Evolutionary conservation across 2,888 invertebrate species (phyloP).

Genomic region (Sminthurides aquaticus): DNA sequence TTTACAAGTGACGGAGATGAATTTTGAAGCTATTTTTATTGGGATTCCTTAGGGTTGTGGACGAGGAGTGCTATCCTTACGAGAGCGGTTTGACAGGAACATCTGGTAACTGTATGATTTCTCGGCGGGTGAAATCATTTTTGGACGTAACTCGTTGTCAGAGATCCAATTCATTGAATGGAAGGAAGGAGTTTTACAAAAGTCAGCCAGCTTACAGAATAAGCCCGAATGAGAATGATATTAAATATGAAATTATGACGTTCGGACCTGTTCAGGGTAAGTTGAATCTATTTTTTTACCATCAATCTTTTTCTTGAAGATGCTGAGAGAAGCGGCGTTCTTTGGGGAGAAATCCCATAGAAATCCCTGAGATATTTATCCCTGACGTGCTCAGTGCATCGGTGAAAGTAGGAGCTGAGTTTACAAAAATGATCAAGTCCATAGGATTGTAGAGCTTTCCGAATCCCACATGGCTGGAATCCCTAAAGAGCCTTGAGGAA

Average conservation of each 20-base stretch:
- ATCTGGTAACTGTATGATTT: slow-evolving; percentile 59
- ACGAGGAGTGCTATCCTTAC: slow-evolving; percentile 77
- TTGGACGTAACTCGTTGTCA: slow-evolving; percentile 39
- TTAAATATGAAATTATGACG: slow-evolving; percentile 81
- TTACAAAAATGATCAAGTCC: too few relatives aligned
- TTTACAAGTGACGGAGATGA: too few relatives aligned
- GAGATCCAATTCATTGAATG: slow-evolving; percentile 31
- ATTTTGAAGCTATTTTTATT: too few relatives aligned
- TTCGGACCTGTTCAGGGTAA: slow-evolving; percentile 89
- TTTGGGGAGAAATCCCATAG: background rate
- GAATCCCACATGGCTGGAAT: too few relatives aligned
- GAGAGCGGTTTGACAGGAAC: slow-evolving; percentile 53
- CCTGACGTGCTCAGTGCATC: too few relatives aligned
- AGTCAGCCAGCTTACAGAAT: slow-evolving; percentile 63
- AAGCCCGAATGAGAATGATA: slow-evolving; percentile 60
- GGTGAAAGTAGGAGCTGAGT: too few relatives aligned
- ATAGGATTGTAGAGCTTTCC: too few relatives aligned
- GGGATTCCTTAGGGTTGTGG: slow-evolving; percentile 74
- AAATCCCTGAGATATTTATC: background rate
- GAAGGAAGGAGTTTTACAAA: slow-evolving; percentile 44
- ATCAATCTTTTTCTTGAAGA: too few relatives aligned
- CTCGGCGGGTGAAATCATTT: slow-evolving; percentile 46
- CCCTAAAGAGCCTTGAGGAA: too few relatives aligned
- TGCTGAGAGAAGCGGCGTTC: background rate
- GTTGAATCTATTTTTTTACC: too few relatives aligned